Base-by-base conservation (phyloP, 2,113 vertebrate species). In the Pelobates fuscus region DNA sequence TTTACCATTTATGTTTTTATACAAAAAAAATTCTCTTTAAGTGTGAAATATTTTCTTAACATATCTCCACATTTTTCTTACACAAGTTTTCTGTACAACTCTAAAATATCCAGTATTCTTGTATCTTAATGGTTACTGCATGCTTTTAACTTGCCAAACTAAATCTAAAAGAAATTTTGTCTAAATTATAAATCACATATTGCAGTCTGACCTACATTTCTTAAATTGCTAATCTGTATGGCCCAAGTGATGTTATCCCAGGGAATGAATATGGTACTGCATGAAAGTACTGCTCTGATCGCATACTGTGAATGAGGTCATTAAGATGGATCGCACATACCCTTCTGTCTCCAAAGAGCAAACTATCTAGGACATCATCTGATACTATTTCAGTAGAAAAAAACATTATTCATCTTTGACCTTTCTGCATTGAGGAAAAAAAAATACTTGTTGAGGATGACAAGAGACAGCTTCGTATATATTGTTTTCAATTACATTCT, bases 291-390 rank as follows among this genome's bases (percentile, higher is more conserved):
- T 30, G 60, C 63, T 71, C 49, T 80, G 82, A 78, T 71, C 73
- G 66, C 69, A 81, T 83, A 23, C 57, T 76, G 78, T 89, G 83
- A 90, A 89, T 78, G 84, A 89, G 84, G 86, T 77, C 86, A 84
- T 82, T 52, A 23, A 79, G 72, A 80, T 84, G 84, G 68, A 79
- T 78, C 84, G 49, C 17, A 24, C 70, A 18, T 20, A 49, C 78
- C 41, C 14, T 75, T 69, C 82, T 78, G 83, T 86, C 85, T 84
- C 81, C 70, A 78, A 84, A 82, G 79, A 81, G 79, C 70, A 70
- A 71, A 83, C 81, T 88, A 86, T 89, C 86, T 89, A 69, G 89
- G 87, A 80, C 86, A 2, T 76, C 5, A 30, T 15, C 80, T 86
- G 77, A 88, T 78, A 69, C 83, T 85, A 77, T 86, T 88, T 88